These are phyloP conservation scores for Apamea anceps DNA, from an alignment of 2,888 invertebrate genomes.

Conservation along the genomic window DNA sequence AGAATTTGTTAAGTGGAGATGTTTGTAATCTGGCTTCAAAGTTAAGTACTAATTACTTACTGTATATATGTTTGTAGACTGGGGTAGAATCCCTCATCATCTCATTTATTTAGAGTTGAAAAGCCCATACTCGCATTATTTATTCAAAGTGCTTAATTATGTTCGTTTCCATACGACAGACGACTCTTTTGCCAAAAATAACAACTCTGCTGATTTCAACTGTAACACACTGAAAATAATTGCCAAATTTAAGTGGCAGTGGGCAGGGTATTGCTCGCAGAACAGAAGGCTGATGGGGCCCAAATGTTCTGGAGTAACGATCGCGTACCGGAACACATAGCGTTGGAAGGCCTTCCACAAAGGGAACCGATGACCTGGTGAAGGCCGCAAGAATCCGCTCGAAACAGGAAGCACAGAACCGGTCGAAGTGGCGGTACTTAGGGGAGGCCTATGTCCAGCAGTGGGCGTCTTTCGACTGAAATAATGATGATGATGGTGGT, in stretches of 20 bases:
- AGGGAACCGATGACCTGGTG: too few species aligned
- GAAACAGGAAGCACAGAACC: too few species aligned
- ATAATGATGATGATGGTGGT: background rate
- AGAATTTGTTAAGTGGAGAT: background rate
- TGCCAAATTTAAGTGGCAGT: too few species aligned
- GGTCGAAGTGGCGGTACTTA: too few species aligned
- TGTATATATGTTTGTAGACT: background rate
- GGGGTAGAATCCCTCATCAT: background rate
- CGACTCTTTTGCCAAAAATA: background rate
- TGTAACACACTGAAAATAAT: background rate
- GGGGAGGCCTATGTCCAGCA: background rate
- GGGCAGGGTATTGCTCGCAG: too few species aligned
- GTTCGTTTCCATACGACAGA: background rate
- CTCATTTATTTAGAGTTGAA: background rate
- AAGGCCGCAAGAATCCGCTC: too few species aligned
- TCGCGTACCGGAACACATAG: too few species aligned
- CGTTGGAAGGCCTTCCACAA: too few species aligned
- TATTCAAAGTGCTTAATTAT: too few species aligned
- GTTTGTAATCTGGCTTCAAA: background rate
- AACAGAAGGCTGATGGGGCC: too few species aligned
- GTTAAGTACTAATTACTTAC: background rate
- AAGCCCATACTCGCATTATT: too few species aligned
- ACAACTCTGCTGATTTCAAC: background rate
- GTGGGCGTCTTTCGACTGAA: background rate
- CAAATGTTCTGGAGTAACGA: too few species aligned